These are phyloP conservation scores for Ochropacha duplaris DNA, from an alignment of 2,888 invertebrate genomes.

Conservation along the genomic window DNA sequence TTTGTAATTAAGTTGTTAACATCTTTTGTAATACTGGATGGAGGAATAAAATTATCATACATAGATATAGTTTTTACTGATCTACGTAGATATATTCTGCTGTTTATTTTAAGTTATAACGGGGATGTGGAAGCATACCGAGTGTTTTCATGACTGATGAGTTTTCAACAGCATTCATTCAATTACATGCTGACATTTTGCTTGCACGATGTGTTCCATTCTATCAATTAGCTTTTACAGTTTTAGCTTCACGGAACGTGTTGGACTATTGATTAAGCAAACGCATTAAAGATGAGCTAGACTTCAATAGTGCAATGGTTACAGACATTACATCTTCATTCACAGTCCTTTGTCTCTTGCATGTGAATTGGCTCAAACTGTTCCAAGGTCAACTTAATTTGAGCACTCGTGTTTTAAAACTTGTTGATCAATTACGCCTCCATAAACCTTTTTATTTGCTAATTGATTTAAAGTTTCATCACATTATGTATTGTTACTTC, in stretches of 20 bases:
- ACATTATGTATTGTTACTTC: background rate
- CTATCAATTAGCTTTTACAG: background rate
- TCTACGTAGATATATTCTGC: background rate
- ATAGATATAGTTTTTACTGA: background rate
- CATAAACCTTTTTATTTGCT: background rate
- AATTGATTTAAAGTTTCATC: background rate
- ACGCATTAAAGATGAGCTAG: background rate
- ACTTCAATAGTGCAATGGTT: background rate
- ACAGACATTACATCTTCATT: background rate
- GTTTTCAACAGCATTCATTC: background rate
- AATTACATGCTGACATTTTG: background rate
- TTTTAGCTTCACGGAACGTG: background rate
- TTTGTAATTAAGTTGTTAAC: background rate
- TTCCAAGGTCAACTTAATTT: background rate
- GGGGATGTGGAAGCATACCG: background rate
- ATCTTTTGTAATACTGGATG: background rate
- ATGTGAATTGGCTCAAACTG: background rate
- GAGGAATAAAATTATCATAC: background rate
- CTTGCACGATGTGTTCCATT: background rate
- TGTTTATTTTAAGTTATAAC: background rate
- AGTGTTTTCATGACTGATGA: background rate
- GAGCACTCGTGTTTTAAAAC: background rate
- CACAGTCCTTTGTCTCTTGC: background rate
- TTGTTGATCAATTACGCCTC: background rate
- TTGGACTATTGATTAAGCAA: background rate